Evolutionary conservation across 2,888 invertebrate species (phyloP).

Genomic region (Sphecodes monilicornis): DNA sequence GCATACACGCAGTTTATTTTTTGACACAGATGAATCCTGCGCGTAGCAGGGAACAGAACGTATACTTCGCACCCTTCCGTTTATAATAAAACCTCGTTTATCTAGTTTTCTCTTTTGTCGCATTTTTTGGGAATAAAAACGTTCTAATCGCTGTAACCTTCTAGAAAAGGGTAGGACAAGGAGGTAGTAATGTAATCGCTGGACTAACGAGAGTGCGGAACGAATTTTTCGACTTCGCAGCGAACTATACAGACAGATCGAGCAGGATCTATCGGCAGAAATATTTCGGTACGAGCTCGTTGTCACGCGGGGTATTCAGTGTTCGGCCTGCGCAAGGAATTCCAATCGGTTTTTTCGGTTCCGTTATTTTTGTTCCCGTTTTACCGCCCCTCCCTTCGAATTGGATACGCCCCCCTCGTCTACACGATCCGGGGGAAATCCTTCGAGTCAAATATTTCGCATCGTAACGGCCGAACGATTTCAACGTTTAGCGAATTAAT

Average conservation of each 20-base stretch:
- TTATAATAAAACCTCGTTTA: no score
- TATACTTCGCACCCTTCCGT: no score
- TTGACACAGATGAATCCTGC: no score
- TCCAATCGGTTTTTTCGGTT: conserved; percentile 25
- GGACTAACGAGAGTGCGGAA: neutral
- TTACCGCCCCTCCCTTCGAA: neutral
- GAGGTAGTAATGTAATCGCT: neutral
- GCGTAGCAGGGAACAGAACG: no score
- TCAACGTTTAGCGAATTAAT: conserved; percentile 59
- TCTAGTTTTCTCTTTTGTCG: no score
- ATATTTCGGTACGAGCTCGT: neutral
- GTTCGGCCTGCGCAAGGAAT: conserved; percentile 27
- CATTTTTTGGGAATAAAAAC: no score
- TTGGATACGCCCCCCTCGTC: neutral
- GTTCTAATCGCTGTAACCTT: no score
- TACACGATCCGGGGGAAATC: neutral
- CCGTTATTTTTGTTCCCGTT: neutral
- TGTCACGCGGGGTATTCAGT: conserved; percentile 30
- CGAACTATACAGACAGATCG: neutral
- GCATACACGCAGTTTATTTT: no score
- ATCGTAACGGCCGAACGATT: conserved; percentile 39
- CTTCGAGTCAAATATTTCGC: conserved; percentile 40
- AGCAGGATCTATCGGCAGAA: neutral
- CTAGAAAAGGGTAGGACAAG: no score
- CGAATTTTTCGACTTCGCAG: neutral